phyloP scores from a whole-genome alignment of 2,113 vertebrate genomes.

The Otis tarda region DNA sequence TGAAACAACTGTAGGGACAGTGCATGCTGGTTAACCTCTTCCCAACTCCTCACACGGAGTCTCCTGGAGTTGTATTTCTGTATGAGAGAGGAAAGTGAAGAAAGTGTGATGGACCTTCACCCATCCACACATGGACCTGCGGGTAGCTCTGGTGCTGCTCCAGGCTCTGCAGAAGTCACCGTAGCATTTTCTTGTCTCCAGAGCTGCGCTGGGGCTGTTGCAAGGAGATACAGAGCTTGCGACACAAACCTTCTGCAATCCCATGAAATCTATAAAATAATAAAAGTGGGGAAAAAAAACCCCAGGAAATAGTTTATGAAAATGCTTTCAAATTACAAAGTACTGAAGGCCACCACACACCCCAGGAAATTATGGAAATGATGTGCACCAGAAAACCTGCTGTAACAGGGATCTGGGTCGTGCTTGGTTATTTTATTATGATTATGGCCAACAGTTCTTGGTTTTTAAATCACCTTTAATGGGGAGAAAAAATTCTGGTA shows the following conservation, averaged over 20 bases:
- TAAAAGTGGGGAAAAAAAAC: rapidly evolving
- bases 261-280: neutral
- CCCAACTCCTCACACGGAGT: neutral
- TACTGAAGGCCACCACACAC: neutral
- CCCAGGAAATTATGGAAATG: neutral
- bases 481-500: slow-evolving; percentile 64
- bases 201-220: neutral
- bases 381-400: neutral
- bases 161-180: neutral
- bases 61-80: neutral
- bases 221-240: neutral
- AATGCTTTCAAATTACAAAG: neutral
- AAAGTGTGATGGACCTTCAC: neutral
- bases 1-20: neutral
- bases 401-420: slow-evolving; percentile 56
- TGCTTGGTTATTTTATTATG: slow-evolving; percentile 57
- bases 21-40: rapidly evolving
- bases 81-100: neutral
- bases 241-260: rapidly evolving
- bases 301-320: neutral
- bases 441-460: slow-evolving; percentile 51
- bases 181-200: neutral
- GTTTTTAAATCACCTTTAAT: slow-evolving; percentile 70
- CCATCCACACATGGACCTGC: neutral
- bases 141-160: neutral